A percentile compares a stretch with the other conserved stretches of the same genome.
These are phyloP conservation scores for Melieria picta DNA, from an alignment of 2,888 invertebrate species.

Conservation along the genomic window DNA sequence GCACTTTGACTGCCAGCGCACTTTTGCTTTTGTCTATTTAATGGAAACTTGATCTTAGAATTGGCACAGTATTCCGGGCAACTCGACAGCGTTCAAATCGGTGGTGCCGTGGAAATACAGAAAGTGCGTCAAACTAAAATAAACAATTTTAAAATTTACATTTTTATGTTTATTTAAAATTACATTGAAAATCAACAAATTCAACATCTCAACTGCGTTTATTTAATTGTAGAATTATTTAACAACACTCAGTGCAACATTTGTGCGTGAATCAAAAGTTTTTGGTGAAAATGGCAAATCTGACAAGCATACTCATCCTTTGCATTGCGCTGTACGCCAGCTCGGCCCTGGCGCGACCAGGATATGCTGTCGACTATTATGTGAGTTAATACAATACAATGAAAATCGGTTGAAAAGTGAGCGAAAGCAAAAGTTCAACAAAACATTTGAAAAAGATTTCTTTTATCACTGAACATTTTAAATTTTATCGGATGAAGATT, in stretches of 20 bases:
- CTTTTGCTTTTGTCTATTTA: constrained; percentile 60
- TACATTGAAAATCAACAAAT: not conserved
- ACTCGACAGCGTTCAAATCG: constrained; percentile 60
- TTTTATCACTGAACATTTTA: too few relatives aligned
- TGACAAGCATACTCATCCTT: constrained; percentile 56
- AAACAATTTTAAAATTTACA: constrained; percentile 23
- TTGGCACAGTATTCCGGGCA: constrained; percentile 66
- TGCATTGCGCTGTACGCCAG: constrained; percentile 58
- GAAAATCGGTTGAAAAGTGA: too few relatives aligned
- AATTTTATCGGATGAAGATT: too few relatives aligned
- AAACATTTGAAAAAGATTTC: too few relatives aligned
- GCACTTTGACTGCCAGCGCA: constrained; percentile 39
- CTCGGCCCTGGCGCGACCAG: constrained; percentile 61
- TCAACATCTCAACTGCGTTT: constrained; percentile 28
- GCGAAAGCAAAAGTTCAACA: too few relatives aligned
- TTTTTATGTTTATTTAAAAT: not conserved
- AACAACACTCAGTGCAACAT: constrained; percentile 30
- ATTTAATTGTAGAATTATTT: constrained; percentile 46
- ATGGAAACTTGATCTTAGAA: constrained; percentile 64
- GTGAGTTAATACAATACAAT: constrained; percentile 65
- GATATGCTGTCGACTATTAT: constrained; percentile 71
- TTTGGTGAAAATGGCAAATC: constrained; percentile 55
- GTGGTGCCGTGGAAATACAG: constrained; percentile 57
- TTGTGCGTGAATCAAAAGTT: constrained; percentile 7
- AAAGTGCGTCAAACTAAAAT: constrained; percentile 46